Percentiles rank a stretch among this genome's conserved stretches.
These are phyloP conservation scores for Drosophila gunungcola DNA, from an alignment of 1,140 invertebrate genomes.

Conservation along the genomic window DNA sequence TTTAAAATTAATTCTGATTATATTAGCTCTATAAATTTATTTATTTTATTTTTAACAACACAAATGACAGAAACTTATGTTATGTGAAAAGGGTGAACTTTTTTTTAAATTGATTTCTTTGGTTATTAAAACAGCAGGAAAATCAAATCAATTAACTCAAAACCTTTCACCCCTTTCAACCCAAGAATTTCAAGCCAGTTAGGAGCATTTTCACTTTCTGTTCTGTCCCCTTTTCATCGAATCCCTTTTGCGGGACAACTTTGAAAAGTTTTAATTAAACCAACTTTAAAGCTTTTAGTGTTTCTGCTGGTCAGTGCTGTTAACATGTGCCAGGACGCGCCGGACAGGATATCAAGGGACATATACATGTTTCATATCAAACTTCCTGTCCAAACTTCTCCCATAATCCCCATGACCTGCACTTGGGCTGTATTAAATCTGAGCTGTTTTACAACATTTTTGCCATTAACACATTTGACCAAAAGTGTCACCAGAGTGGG, in stretches of 20 bases:
- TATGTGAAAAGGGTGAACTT: not conserved
- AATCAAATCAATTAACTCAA: constrained; percentile 23
- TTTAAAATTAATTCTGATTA: no score
- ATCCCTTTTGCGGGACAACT: constrained; percentile 36
- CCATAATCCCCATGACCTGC: constrained; percentile 3
- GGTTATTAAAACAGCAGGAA: constrained; percentile 8
- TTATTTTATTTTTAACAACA: no score
- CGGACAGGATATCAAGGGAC: constrained; percentile 22
- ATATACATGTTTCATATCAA: constrained; percentile 9
- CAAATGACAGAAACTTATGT: no score
- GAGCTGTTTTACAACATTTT: constrained; percentile 56
- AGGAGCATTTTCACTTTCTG: constrained; percentile 18
- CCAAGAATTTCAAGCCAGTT: not conserved
- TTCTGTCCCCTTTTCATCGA: constrained; percentile 8
- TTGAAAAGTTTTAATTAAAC: constrained; percentile 74
- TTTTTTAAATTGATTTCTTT: not conserved
- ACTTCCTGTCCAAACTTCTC: not conserved
- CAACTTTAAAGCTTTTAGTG: constrained; percentile 74
- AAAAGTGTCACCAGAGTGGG: constrained; percentile 26
- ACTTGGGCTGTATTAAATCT: constrained; percentile 55
- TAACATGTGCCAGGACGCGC: constrained; percentile 44
- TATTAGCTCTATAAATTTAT: no score
- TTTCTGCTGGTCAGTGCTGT: constrained; percentile 51
- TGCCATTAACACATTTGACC: constrained; percentile 68
- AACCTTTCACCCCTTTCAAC: constrained; percentile 9